phyloP scores from a whole-genome alignment of 1,140 invertebrate species.

The Oryzaephilus surinamensis region DNA sequence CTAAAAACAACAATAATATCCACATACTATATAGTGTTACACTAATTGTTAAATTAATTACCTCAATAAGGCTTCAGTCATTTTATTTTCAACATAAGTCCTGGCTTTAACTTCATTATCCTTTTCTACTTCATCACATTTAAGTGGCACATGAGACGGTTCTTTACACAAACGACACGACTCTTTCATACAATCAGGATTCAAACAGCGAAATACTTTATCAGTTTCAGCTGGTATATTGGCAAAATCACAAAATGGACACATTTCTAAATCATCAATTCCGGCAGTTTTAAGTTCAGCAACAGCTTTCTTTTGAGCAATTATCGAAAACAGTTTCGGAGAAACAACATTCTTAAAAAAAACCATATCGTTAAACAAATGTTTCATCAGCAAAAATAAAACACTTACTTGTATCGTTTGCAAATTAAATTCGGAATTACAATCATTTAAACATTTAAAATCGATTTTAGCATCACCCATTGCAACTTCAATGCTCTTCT shows the following conservation, averaged over 20 bases:
- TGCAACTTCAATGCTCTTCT: constrained; percentile 38
- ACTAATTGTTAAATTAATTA: constrained; percentile 15
- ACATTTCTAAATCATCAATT: constrained; percentile 48
- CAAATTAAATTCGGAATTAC: constrained; percentile 38
- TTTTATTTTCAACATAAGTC: constrained; percentile 52
- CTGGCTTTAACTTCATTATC: constrained; percentile 44
- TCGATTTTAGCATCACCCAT: constrained; percentile 44
- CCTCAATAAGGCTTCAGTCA: constrained; percentile 53
- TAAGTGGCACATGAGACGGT: constrained; percentile 51
- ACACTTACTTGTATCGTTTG: constrained; percentile 37
- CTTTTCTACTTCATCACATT: constrained; percentile 52
- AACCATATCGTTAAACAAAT: neutral
- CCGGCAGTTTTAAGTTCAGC: constrained; percentile 49
- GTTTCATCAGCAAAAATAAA: neutral
- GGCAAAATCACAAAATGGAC: constrained; percentile 54
- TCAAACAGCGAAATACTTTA: constrained; percentile 53
- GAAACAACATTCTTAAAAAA: constrained; percentile 39
- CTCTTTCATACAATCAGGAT: constrained; percentile 54
- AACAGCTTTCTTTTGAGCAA: constrained; percentile 36
- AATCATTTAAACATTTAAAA: constrained; percentile 42
- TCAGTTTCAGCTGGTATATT: constrained; percentile 45
- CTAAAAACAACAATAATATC: constrained; percentile 29
- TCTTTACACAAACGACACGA: constrained; percentile 52
- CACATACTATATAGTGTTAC: neutral
- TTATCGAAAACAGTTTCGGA: constrained; percentile 23